These are phyloP conservation scores for Dissostichus mawsoni DNA, from an alignment of 2,113 vertebrate genomes.

Conservation along the genomic window DNA sequence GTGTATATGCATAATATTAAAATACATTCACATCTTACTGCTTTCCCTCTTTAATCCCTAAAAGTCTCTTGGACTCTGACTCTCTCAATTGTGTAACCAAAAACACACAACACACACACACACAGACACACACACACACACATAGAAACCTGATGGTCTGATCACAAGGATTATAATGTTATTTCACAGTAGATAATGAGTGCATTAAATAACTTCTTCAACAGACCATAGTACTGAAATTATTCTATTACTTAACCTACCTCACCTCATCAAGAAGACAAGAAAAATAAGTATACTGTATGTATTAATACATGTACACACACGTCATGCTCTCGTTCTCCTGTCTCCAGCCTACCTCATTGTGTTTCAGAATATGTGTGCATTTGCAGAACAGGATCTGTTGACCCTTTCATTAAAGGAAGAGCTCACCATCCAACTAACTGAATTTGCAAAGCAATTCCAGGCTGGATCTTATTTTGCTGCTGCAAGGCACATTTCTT, in stretches of 20 bases:
- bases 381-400: slow-evolving; percentile 37
- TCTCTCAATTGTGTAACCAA: slow-evolving; percentile 8
- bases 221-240: slow-evolving; percentile 40
- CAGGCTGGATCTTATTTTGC: slow-evolving; percentile 36
- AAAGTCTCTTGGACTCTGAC: background rate
- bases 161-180: slow-evolving; percentile 26
- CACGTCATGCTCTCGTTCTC: background rate
- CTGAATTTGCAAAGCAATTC: slow-evolving; percentile 52
- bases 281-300: background rate
- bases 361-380: slow-evolving; percentile 13
- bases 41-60: slow-evolving; percentile 13
- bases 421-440: slow-evolving; percentile 28
- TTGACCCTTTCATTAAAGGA: slow-evolving; percentile 50
- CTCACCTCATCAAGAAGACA: slow-evolving; percentile 1
- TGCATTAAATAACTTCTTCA: slow-evolving; percentile 56
- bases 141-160: slow-evolving; percentile 17
- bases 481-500: slow-evolving; percentile 56
- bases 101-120: background rate
- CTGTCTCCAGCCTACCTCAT: background rate
- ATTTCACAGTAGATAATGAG: slow-evolving; percentile 50
- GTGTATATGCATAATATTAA: slow-evolving; percentile 14
- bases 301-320: background rate
- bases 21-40: slow-evolving; percentile 18
- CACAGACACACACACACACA: background rate
- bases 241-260: background rate